Percentiles rank a stretch among this genome's conserved stretches.
These are phyloP conservation scores for Tokudaia muenninki DNA, from an alignment of 2,797 vertebrate species.

Conservation along the genomic window DNA sequence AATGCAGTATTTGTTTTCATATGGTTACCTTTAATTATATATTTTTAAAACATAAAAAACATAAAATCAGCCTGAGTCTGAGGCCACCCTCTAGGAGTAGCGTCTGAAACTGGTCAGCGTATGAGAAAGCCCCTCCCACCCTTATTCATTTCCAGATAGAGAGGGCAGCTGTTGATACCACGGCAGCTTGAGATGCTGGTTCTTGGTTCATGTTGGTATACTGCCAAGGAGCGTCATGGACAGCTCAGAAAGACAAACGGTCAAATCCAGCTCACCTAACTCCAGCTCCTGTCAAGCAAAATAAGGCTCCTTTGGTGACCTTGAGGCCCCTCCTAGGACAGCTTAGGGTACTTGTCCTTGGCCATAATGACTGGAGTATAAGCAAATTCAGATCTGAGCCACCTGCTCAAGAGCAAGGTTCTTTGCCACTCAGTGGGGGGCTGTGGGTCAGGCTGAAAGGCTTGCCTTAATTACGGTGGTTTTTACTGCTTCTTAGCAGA, in stretches of 20 bases:
- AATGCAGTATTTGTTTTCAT: background rate
- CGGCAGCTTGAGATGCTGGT: background rate
- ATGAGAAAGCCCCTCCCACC: background rate
- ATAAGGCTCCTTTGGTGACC: background rate
- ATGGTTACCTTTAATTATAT: background rate
- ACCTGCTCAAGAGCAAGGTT: background rate
- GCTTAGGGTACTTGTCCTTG: background rate
- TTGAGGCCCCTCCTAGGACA: background rate
- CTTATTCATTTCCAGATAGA: background rate
- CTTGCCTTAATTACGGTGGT: background rate
- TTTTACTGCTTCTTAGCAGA: background rate
- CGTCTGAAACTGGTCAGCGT: background rate
- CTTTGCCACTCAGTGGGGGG: background rate
- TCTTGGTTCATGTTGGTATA: no score
- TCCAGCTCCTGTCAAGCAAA: background rate
- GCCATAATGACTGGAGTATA: background rate
- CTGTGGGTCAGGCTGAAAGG: background rate
- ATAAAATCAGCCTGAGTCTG: background rate
- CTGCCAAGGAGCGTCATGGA: background rate
- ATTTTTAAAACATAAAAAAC: background rate
- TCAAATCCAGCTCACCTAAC: background rate
- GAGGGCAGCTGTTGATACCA: background rate
- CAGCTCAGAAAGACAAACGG: background rate
- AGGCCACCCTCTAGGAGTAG: background rate
- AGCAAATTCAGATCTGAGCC: background rate